phyloP scores from a whole-genome alignment of 2,113 vertebrate genomes.

The Corvus hawaiiensis region DNA sequence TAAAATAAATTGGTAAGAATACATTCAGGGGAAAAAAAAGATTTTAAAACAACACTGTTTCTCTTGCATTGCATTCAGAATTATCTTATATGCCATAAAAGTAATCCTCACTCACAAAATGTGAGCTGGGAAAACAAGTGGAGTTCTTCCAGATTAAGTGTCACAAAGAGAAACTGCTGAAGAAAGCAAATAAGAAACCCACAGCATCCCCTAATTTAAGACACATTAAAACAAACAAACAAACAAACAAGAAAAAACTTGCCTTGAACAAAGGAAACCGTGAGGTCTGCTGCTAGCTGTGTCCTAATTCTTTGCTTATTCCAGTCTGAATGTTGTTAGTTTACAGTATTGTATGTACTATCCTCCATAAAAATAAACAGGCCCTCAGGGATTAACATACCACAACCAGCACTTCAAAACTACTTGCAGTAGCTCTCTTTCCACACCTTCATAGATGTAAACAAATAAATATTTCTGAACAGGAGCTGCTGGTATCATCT shows the following conservation, averaged over 20 bases:
- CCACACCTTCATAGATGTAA: slow-evolving; percentile 2
- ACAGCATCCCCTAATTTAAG: neutral
- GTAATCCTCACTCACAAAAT: neutral
- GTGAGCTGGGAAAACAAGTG: neutral
- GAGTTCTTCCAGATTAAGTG: neutral
- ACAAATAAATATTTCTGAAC: neutral
- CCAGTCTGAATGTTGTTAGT: neutral
- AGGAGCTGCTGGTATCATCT: neutral
- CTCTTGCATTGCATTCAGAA: neutral
- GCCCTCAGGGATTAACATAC: neutral
- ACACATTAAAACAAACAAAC: neutral
- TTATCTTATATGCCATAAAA: neutral
- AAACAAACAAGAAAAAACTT: neutral
- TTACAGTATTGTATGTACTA: neutral
- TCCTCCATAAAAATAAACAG: neutral
- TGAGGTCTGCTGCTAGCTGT: neutral
- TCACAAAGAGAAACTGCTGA: neutral
- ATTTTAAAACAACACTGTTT: neutral
- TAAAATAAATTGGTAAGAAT: neutral
- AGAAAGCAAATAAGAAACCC: neutral
- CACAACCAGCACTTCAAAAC: slow-evolving; percentile 3
- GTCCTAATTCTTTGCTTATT: neutral
- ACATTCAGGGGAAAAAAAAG: neutral
- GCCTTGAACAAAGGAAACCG: neutral
- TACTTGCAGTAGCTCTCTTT: neutral